Percentiles rank a stretch among this genome's conserved stretches.
Conservation (phyloP, 2,888 invertebrate species). For the Cerastis rubricosa region DNA sequence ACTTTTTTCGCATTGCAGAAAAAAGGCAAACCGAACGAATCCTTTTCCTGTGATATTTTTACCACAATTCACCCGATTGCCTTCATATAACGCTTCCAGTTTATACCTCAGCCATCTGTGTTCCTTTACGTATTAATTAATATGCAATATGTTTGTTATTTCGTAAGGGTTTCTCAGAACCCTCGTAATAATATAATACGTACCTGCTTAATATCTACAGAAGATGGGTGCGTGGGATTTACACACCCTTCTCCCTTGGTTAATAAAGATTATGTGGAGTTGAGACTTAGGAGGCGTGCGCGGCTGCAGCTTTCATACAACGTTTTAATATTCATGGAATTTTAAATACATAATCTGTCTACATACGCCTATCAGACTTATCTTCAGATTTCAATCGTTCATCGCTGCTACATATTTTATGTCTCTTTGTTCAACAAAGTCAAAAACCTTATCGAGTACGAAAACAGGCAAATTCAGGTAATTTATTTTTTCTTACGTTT, state of each 20-base stretch:
- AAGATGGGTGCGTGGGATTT: slow-evolving; percentile 51
- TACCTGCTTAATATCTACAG: slow-evolving; percentile 47
- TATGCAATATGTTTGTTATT: slow-evolving; percentile 64
- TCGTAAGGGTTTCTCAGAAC: slow-evolving; percentile 44
- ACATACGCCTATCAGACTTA: slow-evolving; percentile 39
- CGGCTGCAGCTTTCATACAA: slow-evolving; percentile 45
- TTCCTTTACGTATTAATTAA: slow-evolving; percentile 48
- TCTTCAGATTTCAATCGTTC: slow-evolving; percentile 48
- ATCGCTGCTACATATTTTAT: slow-evolving; percentile 25
- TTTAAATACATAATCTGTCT: slow-evolving; percentile 56
- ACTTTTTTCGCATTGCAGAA: slow-evolving; percentile 24
- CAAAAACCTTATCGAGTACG: slow-evolving; percentile 4
- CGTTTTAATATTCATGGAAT: slow-evolving; percentile 65
- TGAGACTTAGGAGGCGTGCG: slow-evolving; percentile 34
- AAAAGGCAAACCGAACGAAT: not conserved
- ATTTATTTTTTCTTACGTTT: slow-evolving; percentile 31
- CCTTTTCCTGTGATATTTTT: slow-evolving; percentile 3
- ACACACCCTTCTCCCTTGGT: slow-evolving; percentile 45
- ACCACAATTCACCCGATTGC: slow-evolving; percentile 4
- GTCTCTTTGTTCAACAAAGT: slow-evolving; percentile 16
- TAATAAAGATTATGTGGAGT: slow-evolving; percentile 61
- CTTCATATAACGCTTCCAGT: slow-evolving; percentile 5
- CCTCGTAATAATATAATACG: slow-evolving; percentile 47
- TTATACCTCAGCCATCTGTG: slow-evolving; percentile 11
- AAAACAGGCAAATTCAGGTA: slow-evolving; percentile 11